Evolutionary conservation across 2,888 invertebrate genomes (phyloP).

Genomic region (Agapostemon virescens): DNA sequence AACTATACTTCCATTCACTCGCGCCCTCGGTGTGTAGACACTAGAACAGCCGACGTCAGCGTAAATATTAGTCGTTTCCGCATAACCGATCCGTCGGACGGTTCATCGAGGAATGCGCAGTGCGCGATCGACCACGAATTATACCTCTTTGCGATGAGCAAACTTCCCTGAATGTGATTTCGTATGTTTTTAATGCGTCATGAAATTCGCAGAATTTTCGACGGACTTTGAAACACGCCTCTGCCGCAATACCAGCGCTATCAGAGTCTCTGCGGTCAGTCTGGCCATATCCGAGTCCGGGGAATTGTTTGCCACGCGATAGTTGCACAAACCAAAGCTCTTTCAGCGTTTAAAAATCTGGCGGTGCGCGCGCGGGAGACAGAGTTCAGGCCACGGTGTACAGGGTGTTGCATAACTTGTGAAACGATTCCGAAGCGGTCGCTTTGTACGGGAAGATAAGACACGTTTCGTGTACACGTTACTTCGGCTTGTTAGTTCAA

Average conservation of each 20-base stretch:
- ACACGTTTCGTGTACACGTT: not conserved
- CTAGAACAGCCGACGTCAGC: constrained; percentile 10
- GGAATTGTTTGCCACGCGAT: not conserved
- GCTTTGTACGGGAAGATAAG: not conserved
- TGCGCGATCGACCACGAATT: not conserved
- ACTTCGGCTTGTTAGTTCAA: not conserved
- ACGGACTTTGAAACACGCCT: not conserved
- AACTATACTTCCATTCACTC: constrained; percentile 40
- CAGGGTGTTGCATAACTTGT: not conserved
- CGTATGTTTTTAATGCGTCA: not conserved
- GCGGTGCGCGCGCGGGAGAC: not conserved
- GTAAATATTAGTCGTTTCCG: constrained; percentile 26
- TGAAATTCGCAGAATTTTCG: not conserved
- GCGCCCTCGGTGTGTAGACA: not conserved
- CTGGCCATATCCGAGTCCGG: not conserved
- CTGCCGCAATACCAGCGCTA: not conserved
- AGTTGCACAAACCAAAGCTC: not conserved
- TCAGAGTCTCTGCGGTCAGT: not conserved
- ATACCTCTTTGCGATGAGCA: not conserved
- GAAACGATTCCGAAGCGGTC: no score
- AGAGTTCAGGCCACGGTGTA: not conserved
- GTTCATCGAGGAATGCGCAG: not conserved
- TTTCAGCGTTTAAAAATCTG: not conserved
- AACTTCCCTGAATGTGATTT: not conserved
- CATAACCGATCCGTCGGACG: not conserved